Evolutionary conservation across 2,888 invertebrate species (phyloP).

Genomic region (Melanotus villosus): DNA sequence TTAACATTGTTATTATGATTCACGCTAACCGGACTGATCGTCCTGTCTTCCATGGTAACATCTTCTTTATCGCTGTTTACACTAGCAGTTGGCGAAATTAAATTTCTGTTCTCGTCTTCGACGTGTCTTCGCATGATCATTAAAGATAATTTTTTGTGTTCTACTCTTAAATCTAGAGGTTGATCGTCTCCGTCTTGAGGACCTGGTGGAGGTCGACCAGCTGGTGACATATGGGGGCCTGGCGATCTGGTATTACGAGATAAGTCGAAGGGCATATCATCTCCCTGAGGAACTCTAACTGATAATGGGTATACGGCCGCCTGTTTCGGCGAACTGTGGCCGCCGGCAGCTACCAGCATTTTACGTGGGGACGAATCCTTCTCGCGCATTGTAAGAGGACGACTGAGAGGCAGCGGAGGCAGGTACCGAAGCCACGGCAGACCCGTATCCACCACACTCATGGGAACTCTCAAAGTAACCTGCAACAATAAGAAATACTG

Average conservation of each 20-base stretch:
- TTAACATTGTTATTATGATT: slow-evolving; percentile 58
- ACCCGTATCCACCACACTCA: slow-evolving; percentile 83
- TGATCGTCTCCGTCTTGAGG: slow-evolving; percentile 76
- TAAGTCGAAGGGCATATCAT: slow-evolving; percentile 78
- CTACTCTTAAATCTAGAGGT: slow-evolving; percentile 90
- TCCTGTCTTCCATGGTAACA: slow-evolving; percentile 61
- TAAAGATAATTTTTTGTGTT: slow-evolving; percentile 80
- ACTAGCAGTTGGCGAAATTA: slow-evolving; percentile 75
- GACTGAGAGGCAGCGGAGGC: slow-evolving; percentile 69
- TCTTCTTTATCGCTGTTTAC: slow-evolving; percentile 64
- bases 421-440: slow-evolving; percentile 70
- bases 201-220: slow-evolving; percentile 72
- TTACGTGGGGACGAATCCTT: slow-evolving; percentile 93
- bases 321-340: slow-evolving; percentile 80
- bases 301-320: slow-evolving; percentile 80
- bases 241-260: slow-evolving; percentile 70
- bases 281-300: slow-evolving; percentile 72
- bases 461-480: slow-evolving; percentile 67
- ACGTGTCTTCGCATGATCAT: slow-evolving; percentile 70
- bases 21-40: slow-evolving; percentile 54
- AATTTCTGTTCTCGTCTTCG: slow-evolving; percentile 90
- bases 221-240: slow-evolving; percentile 73
- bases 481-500: slow-evolving; percentile 51
- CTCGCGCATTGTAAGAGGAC: slow-evolving; percentile 83
- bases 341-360: slow-evolving; percentile 76